These are phyloP conservation scores for Ceratotherium simum DNA, from an alignment of 2,113 vertebrate species.

Conservation along the genomic window DNA sequence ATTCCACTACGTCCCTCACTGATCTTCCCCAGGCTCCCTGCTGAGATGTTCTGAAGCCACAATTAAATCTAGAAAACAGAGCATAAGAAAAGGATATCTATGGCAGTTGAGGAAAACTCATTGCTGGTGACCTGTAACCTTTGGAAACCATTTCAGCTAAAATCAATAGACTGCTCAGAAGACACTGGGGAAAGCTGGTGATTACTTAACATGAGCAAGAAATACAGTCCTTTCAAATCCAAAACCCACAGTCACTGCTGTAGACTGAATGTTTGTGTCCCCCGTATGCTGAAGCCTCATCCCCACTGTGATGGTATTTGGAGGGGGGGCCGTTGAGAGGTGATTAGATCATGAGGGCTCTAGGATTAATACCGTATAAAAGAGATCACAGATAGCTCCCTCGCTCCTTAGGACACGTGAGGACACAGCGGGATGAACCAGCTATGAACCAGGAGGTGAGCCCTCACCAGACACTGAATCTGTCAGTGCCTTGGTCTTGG, in stretches of 20 bases:
- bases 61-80: conserved; percentile 29
- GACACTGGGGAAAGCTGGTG: background rate
- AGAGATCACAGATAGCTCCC: background rate
- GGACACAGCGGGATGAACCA: background rate
- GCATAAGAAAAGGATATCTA: background rate
- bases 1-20: fast-evolving
- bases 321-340: background rate
- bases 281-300: background rate
- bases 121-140: background rate
- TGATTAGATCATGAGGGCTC: background rate
- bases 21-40: background rate
- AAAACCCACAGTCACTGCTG: background rate
- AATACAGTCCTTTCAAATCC: background rate
- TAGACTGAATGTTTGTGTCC: background rate
- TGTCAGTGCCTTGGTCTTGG: background rate
- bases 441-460: background rate
- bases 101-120: background rate
- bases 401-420: background rate
- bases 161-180: background rate
- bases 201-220: background rate
- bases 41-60: background rate
- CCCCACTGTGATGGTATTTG: background rate
- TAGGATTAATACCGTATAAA: background rate
- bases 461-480: background rate
- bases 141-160: background rate